Conservation (phyloP, 1,140 invertebrate genomes). For the Bemisia tabaci region DNA sequence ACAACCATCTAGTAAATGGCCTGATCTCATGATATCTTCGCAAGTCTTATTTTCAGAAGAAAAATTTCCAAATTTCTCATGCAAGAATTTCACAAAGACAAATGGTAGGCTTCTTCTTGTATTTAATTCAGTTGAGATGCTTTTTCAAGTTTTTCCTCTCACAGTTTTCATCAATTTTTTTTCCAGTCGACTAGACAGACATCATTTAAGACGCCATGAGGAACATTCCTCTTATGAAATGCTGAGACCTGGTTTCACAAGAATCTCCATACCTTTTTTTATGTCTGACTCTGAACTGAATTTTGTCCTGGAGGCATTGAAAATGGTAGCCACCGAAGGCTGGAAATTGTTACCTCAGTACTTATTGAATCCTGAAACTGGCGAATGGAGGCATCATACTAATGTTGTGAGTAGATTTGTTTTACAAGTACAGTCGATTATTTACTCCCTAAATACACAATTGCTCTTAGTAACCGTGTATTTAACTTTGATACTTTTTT, state of each 20-base stretch:
- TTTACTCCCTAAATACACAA: too few species aligned
- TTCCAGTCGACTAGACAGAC: conserved; percentile 40
- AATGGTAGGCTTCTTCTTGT: too few species aligned
- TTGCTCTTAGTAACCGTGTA: too few species aligned
- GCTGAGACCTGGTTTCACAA: conserved; percentile 70
- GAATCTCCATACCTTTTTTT: conserved; percentile 76
- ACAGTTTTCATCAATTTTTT: conserved; percentile 13
- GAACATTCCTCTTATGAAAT: conserved; percentile 56
- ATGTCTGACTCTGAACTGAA: conserved; percentile 62
- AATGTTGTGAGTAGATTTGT: conserved; percentile 38
- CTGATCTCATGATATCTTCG: too few species aligned
- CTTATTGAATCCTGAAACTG: conserved; percentile 68
- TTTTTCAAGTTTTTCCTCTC: neutral
- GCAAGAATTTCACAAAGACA: too few species aligned
- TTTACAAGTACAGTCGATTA: too few species aligned
- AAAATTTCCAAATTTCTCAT: too few species aligned
- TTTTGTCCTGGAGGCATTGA: conserved; percentile 70
- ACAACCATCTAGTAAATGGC: too few species aligned
- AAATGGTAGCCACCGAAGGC: conserved; percentile 74
- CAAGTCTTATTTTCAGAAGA: too few species aligned
- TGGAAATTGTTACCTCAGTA: conserved; percentile 85
- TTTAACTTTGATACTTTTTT: too few species aligned
- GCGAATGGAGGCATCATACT: conserved; percentile 76
- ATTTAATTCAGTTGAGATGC: too few species aligned
- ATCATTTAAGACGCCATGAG: conserved; percentile 39